A percentile compares a stretch with the other conserved stretches of the same genome.
Evolutionary conservation across 1,140 invertebrate genomes (phyloP).

Genomic region (Psix sp.): DNA sequence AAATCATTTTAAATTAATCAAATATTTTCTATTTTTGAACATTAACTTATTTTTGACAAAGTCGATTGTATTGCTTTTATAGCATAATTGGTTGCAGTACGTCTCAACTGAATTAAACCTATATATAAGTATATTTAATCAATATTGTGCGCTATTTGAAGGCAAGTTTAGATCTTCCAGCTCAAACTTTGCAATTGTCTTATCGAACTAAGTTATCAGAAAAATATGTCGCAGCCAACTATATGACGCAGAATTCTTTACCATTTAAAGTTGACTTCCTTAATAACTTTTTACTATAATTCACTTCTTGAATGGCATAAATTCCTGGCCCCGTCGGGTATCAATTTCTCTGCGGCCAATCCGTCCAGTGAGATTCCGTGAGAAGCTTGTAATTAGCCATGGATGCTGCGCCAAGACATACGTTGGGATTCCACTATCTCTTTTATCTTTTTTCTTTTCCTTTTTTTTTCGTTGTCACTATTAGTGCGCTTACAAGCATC

Average conservation of each 20-base stretch:
- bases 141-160: no score
- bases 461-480: conserved; percentile 13
- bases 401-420: conserved; percentile 30
- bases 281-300: conserved; percentile 20
- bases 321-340: conserved; percentile 70
- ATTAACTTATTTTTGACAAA: no score
- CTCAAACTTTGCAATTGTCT: conserved; percentile 20
- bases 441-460: conserved; percentile 34
- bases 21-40: no score
- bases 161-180: background rate
- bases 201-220: conserved; percentile 21
- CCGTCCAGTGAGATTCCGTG: conserved; percentile 59
- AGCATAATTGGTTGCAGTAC: no score
- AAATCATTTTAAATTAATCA: no score
- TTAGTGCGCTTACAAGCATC: conserved; percentile 9
- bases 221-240: conserved; percentile 6
- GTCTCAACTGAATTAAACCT: no score
- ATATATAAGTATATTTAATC: no score
- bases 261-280: conserved; percentile 17
- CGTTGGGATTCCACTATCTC: conserved; percentile 41
- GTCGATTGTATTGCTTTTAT: no score
- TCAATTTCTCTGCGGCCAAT: conserved; percentile 67
- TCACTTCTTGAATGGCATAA: conserved; percentile 57
- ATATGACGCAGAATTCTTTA: conserved; percentile 10
- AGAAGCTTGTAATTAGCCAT: conserved; percentile 60